Evolutionary conservation across 2,797 vertebrate species (phyloP), one percentile per base, ranked within the genome.

Genomic region (Coendou prehensilis): DNA sequence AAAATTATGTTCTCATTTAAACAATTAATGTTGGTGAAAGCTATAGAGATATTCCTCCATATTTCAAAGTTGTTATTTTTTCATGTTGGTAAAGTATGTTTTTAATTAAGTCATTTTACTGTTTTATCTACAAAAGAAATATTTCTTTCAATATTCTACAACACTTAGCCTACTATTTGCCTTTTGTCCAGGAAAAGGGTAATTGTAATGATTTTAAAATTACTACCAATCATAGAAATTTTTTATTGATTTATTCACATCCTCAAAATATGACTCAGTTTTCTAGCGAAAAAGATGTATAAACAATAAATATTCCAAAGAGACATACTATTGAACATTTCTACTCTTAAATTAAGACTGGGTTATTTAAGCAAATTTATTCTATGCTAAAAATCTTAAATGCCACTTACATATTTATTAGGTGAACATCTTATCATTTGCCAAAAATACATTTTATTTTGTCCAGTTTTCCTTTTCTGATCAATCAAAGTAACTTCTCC

Each of bases 401-500:
- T 61, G 6, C 47, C 9, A 69, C 90, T 81, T 92, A 41, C 13
- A 30, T 75, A 64, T 81, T 92, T 47, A 56, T 78, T 83, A 79
- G 20, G 26, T 91, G 28, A 86, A 87, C 1, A 79, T 67, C 33
- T 18, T 90, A 50, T 86, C 6, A 57, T 52, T 83, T 75, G 61
- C 6, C 50, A 47, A 82, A 96, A 88, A 30, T 67, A 79, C 37
- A 6, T 96, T 81, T 87, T 86, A 87, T 67, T 91, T 80, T 91
- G 45, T 52, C 93, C 69, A 10, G 9, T 87, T 87, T 75, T 90
- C 7, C 5, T 47, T 85, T 94, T 91, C 61, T 67, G 57, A 89
- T 79, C 15, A 81, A 73, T 88, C 15, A 78, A n/a, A 11, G 5
- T 86, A 45, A 84, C 85, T 94, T 93, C 4, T 87, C 52, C 26